Conservation (phyloP, 2,113 vertebrate species). For the Phalacrocorax aristotelis region DNA sequence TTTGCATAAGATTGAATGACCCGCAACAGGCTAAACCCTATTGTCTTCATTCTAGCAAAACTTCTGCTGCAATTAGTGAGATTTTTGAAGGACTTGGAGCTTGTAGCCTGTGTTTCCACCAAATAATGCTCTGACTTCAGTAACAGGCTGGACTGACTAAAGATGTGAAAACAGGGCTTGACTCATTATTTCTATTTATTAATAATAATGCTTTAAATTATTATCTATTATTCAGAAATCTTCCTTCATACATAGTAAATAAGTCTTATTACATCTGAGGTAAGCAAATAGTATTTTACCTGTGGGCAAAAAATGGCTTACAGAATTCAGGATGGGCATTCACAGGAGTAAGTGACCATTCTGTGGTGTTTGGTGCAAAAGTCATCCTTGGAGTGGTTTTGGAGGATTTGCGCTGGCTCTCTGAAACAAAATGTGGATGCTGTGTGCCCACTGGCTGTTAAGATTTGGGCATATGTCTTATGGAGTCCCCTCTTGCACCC, state of each 20-base stretch:
- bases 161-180: neutral
- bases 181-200: neutral
- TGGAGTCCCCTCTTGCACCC: accelerated
- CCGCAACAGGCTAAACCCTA: neutral
- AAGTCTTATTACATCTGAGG: neutral
- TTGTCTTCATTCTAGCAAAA: neutral
- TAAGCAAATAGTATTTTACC: neutral
- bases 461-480: neutral
- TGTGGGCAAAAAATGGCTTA: neutral
- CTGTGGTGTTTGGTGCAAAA: neutral
- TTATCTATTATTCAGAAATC: neutral
- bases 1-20: neutral
- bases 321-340: neutral
- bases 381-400: neutral
- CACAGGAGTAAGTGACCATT: neutral
- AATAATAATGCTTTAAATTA: neutral
- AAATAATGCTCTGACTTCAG: neutral
- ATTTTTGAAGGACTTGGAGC: neutral
- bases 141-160: neutral
- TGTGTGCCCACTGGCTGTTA: neutral
- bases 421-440: neutral
- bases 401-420: neutral
- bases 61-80: neutral
- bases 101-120: neutral
- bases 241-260: neutral